Evolutionary conservation across 2,113 vertebrate genomes (phyloP).

Genomic region (Oryzias javanicus): DNA sequence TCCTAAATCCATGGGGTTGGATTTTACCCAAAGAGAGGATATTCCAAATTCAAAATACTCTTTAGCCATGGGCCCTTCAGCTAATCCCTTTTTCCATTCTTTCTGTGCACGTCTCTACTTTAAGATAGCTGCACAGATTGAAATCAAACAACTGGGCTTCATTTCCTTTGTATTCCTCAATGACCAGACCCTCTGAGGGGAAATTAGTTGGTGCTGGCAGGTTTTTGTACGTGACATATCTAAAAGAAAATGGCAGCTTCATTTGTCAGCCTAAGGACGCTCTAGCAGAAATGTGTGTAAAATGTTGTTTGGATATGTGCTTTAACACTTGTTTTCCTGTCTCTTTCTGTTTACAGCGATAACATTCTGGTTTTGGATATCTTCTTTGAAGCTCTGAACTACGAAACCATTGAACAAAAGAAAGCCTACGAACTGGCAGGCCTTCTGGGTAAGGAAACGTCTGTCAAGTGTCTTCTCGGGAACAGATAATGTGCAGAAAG

Average conservation of each 20-base stretch:
- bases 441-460: constrained; percentile 85
- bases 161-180: constrained; percentile 44
- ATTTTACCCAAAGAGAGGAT: constrained; percentile 33
- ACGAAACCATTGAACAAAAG: constrained; percentile 98
- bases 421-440: constrained; percentile 97
- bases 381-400: constrained; percentile 97
- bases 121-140: constrained; percentile 12
- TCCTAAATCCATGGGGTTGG: constrained; percentile 30
- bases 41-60: constrained; percentile 49
- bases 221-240: constrained; percentile 36
- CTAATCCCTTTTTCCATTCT: constrained; percentile 36
- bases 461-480: constrained; percentile 27
- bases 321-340: constrained; percentile 1
- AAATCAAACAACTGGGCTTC: constrained; percentile 47
- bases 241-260: constrained; percentile 11
- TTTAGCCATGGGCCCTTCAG: constrained; percentile 34
- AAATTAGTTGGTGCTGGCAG: constrained; percentile 33
- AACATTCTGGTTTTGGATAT: constrained; percentile 98
- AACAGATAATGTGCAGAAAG: constrained; percentile 25
- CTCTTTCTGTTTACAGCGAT: constrained; percentile 79
- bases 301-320: constrained; percentile 24
- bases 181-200: constrained; percentile 31
- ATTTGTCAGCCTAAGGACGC: constrained; percentile 8
- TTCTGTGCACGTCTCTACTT: constrained; percentile 24
- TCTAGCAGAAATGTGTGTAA: constrained; percentile 10